Evolutionary conservation across 2,888 invertebrate genomes (phyloP), one percentile per base, ranked within the genome.

Genomic region (Cantharis flavilabris): DNA sequence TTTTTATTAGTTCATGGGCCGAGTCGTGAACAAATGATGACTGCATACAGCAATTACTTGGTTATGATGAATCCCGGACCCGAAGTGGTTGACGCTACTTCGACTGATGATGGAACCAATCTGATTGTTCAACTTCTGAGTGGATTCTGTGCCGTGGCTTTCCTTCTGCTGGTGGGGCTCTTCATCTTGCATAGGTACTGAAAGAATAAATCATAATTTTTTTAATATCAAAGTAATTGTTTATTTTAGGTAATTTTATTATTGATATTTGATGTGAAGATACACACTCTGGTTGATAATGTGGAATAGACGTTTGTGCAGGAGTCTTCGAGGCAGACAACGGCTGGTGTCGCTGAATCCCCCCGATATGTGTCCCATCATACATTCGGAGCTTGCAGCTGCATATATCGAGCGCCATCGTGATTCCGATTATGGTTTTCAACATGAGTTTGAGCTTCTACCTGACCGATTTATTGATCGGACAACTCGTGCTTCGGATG

Each of bases 351-450:
- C 90, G 14, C 90, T 93, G 1, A 93, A 93, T 83, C 95, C 96
- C 3, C 95, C 96, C 0, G 95, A 96, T 86, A 92, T 96, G 90
- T 94, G 95, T 33, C 96, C 97, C 0, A 94, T 97, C 83, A 90
- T 93, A 1, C 93, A 92, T 83, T 90, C 91, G 2, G 94, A 96
- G 70, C 90, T 97, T 3, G 91, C 95, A 1, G 91, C 92, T 69
- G 94, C 96, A 0, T 97, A 95, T 85, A 91, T 94, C 2, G 95
- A 96, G 83, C 91, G 96, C 1, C 96, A 96, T 84, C 92, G 94
- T 33, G 96, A 97, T 88, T 96, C 96, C 0, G 97, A 97, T 87
- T 95, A 96, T 84, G 96, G 96, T 1, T 97, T 97, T 89, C 94
- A 97, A 86, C 94, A 96, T 80, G 97, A 97, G 88, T 97, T 97